Percentiles rank a stretch among this genome's conserved stretches.
phyloP scores from a whole-genome alignment of 2,113 vertebrate genomes.

The Oreochromis aureus region DNA sequence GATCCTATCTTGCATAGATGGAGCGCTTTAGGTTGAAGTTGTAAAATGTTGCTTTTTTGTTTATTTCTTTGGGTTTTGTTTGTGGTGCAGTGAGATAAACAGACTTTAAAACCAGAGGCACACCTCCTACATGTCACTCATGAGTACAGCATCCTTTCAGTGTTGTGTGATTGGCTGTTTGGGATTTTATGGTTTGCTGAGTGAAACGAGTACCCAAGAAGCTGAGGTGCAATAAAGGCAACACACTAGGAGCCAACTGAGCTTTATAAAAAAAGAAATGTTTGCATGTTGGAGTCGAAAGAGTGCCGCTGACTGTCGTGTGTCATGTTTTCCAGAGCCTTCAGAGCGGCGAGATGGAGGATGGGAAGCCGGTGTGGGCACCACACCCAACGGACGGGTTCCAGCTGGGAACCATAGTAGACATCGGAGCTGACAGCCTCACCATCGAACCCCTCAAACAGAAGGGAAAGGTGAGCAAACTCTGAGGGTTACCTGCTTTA shows the following conservation, averaged over 20 bases:
- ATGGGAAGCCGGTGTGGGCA: constrained; percentile 96
- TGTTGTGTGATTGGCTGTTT: not conserved
- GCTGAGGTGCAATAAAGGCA: not conserved
- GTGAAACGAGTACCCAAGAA: not conserved
- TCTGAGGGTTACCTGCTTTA: not conserved
- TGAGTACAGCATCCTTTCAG: not conserved
- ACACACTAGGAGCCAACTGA: not conserved
- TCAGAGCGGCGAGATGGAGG: constrained; percentile 81
- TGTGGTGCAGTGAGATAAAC: not conserved
- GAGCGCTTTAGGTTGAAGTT: too few relatives aligned
- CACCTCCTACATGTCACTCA: not conserved
- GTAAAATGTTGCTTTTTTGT: too few relatives aligned
- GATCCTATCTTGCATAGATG: too few relatives aligned
- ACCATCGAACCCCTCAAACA: constrained; percentile 88
- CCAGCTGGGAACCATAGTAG: constrained; percentile 95
- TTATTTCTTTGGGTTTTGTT: too few relatives aligned
- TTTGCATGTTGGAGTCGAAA: not conserved
- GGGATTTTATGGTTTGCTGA: not conserved
- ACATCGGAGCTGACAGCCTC: constrained; percentile 90
- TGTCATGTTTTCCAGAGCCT: constrained; percentile 17
- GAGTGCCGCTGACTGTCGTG: not conserved
- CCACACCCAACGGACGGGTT: constrained; percentile 93
- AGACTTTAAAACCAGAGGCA: not conserved
- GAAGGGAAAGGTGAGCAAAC: constrained; percentile 84
- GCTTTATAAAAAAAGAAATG: not conserved